Conservation (phyloP, 2,113 vertebrate genomes). For the Elachura formosa region DNA sequence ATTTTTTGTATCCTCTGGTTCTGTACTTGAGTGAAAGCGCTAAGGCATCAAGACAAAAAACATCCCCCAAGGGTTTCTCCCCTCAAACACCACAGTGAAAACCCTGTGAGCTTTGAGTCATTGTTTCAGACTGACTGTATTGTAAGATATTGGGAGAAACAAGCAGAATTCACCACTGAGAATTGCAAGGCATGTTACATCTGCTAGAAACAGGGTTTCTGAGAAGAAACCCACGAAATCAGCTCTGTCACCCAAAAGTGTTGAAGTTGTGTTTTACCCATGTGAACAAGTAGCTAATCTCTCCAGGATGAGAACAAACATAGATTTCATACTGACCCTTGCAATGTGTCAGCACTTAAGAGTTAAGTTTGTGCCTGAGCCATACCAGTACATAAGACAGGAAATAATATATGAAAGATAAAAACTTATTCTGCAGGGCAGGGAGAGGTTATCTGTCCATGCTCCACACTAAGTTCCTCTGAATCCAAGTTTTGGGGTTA, state of each 20-base stretch:
- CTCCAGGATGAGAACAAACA: neutral
- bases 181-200: neutral
- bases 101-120: neutral
- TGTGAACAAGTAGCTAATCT: neutral
- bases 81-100: neutral
- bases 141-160: neutral
- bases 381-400: neutral
- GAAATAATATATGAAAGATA: neutral
- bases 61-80: neutral
- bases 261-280: fast-evolving
- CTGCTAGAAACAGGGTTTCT: neutral
- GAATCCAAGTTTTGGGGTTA: neutral
- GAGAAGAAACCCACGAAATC: neutral
- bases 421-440: neutral
- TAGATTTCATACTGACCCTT: neutral
- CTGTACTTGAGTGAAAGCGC: neutral
- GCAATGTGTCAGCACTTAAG: neutral
- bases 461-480: neutral
- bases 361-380: neutral
- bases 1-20: neutral
- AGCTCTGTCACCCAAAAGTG: neutral
- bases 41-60: neutral
- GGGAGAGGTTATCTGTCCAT: neutral
- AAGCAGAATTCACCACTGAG: neutral
- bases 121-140: neutral